phyloP scores from a whole-genome alignment of 2,797 vertebrate genomes.

The Loris lydekkerianus region DNA sequence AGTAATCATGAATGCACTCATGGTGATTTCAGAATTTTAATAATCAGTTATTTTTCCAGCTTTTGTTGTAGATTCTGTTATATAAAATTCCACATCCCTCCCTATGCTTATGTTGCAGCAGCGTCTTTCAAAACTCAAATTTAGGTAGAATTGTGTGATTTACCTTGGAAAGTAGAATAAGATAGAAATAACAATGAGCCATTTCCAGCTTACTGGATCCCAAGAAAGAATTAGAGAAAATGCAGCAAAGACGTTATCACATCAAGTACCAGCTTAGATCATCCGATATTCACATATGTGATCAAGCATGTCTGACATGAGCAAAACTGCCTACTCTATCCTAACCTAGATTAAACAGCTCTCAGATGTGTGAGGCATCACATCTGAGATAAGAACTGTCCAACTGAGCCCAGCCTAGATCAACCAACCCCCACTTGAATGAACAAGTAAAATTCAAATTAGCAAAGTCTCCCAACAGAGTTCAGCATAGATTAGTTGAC shows the following conservation, averaged over 20 bases:
- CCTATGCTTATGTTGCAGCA: not conserved
- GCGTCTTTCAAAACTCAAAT: not conserved
- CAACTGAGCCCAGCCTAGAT: not conserved
- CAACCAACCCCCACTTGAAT: not conserved
- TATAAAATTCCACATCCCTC: not conserved
- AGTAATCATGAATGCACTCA: not conserved
- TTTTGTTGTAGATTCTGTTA: not conserved
- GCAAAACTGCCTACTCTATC: not conserved
- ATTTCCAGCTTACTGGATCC: not conserved
- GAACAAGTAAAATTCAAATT: not conserved
- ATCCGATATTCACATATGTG: not conserved
- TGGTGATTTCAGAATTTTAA: slow-evolving; percentile 32
- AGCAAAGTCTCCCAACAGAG: not conserved
- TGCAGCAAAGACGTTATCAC: not conserved
- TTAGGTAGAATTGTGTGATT: not conserved
- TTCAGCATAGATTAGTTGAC: not conserved
- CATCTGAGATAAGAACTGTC: not conserved
- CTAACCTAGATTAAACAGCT: not conserved
- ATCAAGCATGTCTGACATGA: not conserved
- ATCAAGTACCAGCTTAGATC: not conserved
- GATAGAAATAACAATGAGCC: not conserved
- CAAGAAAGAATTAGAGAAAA: not conserved
- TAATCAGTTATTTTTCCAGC: not conserved
- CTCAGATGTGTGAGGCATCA: not conserved
- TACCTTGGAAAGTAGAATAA: not conserved